A percentile compares a stretch with the other conserved stretches of the same genome.
These are phyloP conservation scores for Scleropages formosus DNA, from an alignment of 2,797 vertebrate species.

Conservation along the genomic window DNA sequence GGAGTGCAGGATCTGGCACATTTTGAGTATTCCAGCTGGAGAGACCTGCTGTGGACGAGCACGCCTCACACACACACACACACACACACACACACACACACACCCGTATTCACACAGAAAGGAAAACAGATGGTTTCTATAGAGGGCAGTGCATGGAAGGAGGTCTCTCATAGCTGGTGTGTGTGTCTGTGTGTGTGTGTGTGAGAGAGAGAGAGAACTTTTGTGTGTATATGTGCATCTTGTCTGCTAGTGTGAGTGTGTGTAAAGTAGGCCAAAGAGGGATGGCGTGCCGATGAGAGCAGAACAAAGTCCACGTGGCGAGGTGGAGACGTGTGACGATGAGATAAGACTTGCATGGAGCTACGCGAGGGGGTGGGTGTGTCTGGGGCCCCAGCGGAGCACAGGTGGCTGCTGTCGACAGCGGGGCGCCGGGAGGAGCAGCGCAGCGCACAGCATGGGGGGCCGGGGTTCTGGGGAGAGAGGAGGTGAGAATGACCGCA, in stretches of 20 bases:
- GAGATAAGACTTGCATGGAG: not conserved
- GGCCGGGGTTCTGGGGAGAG: not conserved
- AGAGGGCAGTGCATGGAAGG: not conserved
- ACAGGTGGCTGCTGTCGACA: not conserved
- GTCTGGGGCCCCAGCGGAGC: not conserved
- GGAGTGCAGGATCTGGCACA: not conserved
- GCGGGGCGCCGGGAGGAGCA: not conserved
- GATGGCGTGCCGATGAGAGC: not conserved
- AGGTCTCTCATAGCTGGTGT: conserved; percentile 4
- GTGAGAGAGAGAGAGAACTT: not conserved
- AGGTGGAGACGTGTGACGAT: not conserved
- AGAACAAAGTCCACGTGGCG: not conserved
- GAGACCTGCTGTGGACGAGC: not conserved
- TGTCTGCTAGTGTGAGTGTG: not conserved
- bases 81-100: conserved; percentile 14
- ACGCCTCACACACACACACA: conserved; percentile 32
- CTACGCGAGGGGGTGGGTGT: not conserved
- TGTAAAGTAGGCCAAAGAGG: not conserved
- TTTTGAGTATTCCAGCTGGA: not conserved
- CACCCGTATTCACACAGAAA: not conserved
- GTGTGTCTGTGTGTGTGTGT: conserved; percentile 13
- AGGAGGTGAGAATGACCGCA: conserved; percentile 28
- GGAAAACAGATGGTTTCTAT: conserved; percentile 20
- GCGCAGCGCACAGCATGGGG: not conserved
- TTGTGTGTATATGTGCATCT: conserved; percentile 15